Evolutionary conservation across 2,113 vertebrate genomes (phyloP).

Genomic region (Gobio gobio): DNA sequence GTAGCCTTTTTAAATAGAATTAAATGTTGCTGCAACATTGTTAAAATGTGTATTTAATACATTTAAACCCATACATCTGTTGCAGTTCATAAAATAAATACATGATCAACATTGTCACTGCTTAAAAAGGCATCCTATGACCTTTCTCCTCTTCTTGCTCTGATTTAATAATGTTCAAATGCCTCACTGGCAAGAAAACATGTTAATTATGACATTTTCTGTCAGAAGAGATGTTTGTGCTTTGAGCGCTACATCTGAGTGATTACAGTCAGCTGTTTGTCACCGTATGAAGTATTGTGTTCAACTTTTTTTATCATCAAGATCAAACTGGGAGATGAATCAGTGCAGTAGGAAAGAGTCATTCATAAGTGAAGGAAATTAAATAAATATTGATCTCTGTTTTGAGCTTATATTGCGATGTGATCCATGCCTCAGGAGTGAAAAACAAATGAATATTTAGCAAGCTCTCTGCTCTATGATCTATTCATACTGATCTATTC

Average conservation of each 20-base stretch:
- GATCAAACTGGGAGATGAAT: slow-evolving; percentile 53
- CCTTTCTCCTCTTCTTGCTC: background rate
- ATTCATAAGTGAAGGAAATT: slow-evolving; percentile 43
- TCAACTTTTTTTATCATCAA: slow-evolving; percentile 45
- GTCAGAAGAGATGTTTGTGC: slow-evolving; percentile 65
- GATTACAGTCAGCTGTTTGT: slow-evolving; percentile 55
- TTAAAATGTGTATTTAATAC: background rate
- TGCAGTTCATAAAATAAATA: background rate
- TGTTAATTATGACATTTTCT: slow-evolving; percentile 70
- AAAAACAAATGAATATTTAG: slow-evolving; percentile 71
- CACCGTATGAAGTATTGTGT: slow-evolving; percentile 54
- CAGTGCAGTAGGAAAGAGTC: slow-evolving; percentile 47
- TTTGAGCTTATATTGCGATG: slow-evolving; percentile 67
- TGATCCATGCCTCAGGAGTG: slow-evolving; percentile 58
- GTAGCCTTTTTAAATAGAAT: too few species aligned
- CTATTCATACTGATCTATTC: slow-evolving; percentile 34
- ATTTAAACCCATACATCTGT: background rate
- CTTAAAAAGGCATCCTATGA: background rate
- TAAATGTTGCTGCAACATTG: background rate
- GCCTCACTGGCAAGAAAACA: slow-evolving; percentile 58
- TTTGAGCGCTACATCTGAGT: slow-evolving; percentile 62
- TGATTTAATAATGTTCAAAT: slow-evolving; percentile 64
- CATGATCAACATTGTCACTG: background rate
- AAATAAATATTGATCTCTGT: slow-evolving; percentile 48
- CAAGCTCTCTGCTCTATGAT: slow-evolving; percentile 9